phyloP scores from a whole-genome alignment of 1,140 invertebrate species.

The Bombyx mandarina region DNA sequence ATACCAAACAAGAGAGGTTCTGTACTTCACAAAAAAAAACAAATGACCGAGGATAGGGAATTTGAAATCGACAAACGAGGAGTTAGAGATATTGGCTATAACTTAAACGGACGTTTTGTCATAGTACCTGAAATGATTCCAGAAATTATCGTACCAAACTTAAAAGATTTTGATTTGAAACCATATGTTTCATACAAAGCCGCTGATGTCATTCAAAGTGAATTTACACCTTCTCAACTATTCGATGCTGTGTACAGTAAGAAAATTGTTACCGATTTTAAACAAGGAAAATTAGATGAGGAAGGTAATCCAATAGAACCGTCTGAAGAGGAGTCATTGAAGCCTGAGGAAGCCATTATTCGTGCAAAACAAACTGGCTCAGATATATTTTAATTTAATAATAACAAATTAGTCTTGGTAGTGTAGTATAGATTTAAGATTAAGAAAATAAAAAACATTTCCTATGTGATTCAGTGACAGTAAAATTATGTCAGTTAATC shows the following conservation, averaged over 20 bases:
- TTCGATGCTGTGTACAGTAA: constrained; percentile 87
- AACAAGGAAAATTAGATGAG: constrained; percentile 77
- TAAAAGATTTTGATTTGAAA: constrained; percentile 86
- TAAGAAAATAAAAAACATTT: constrained; percentile 3
- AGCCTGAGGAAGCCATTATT: constrained; percentile 78
- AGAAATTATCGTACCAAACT: constrained; percentile 91
- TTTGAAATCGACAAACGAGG: constrained; percentile 78
- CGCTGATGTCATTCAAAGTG: constrained; percentile 79
- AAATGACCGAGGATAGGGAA: constrained; percentile 73
- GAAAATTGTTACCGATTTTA: constrained; percentile 86
- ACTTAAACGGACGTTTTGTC: constrained; percentile 72
- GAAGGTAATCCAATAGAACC: constrained; percentile 80
- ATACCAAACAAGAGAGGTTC: constrained; percentile 81
- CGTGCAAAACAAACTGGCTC: constrained; percentile 81
- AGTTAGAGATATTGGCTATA: constrained; percentile 74
- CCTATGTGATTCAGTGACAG: not conserved
- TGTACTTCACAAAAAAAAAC: constrained; percentile 75
- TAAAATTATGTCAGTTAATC: no score
- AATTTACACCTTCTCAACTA: constrained; percentile 88
- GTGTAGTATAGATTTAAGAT: constrained; percentile 22
- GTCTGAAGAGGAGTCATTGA: constrained; percentile 79
- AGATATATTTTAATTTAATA: constrained; percentile 77
- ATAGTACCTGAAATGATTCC: constrained; percentile 91
- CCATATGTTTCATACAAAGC: constrained; percentile 93
- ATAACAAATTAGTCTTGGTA: constrained; percentile 1